Evolutionary conservation across 2,888 invertebrate species (phyloP), one percentile per base, ranked within the genome.

Genomic region (Drosophila falleni): DNA sequence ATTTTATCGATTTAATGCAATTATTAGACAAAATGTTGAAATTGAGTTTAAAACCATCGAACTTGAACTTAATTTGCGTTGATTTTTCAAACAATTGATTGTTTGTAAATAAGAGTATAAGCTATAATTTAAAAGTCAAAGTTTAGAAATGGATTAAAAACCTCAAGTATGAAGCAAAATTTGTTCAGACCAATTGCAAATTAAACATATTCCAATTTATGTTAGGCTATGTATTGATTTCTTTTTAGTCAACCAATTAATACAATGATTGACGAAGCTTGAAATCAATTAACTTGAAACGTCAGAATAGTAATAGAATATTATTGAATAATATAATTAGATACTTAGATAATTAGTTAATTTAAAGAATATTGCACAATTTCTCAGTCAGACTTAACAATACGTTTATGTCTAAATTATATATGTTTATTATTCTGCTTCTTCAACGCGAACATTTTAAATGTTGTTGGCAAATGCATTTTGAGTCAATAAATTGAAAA

Each of bases 401-500:
- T n/a, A 46, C 19, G 9, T n/a, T n/a, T n/a, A 5, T 33, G 1
- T 3, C 13, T 19, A 29, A 47, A 5, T 15, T 15, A 26, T 15
- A 15, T 39, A 11, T 31, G 9, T n/a, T 44, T 23, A 33, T 23
- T 11, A 11, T 9, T 8, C 16, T 13, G 31, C 29, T 35, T 49
- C 33, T 33, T 49, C 6, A 47, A 29, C 5, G 10, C n/a, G 23
- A 6, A 5, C 44, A 46, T 3, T 26, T 26, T 3, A 23, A 44
- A 10, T 39, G 29, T 6, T 16, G 9, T 19, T 42, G 29, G 19
- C 54, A 5, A 42, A 44, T 33, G 13, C 31, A 42, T 10, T 55
- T 55, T 13, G 3, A 29, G 55, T 55, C 42, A 42, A 31, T 37
- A 58, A 26, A 11, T n/a, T n/a, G 35, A 26, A 31, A 44, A 44